Base-by-base conservation (phyloP, 2,113 vertebrate species). In the Salvator merianae region DNA sequence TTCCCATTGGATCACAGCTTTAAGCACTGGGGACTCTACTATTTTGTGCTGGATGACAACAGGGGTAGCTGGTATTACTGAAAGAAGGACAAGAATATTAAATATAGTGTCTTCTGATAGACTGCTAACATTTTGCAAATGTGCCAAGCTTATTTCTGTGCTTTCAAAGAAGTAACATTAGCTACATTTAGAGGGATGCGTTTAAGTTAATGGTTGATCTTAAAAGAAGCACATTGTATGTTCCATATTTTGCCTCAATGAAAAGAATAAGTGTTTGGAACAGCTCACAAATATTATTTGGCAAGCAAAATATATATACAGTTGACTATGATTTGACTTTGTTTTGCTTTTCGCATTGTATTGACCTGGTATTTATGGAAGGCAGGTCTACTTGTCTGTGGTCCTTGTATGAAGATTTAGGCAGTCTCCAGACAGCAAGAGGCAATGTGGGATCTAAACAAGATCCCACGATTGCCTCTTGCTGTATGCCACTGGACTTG, bases 21-120 rank as follows among this genome's bases (percentile, higher is more conserved):
- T 79, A 79, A 93, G 77, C 7, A 75, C 65, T 0, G 89, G 85
- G 0, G 62, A 68, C 7, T 91, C 93, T 0, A 73, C 26, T 0
- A 94, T 94, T 68, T 94, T 83, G 0, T 87, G 91, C 0, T 88
- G 55, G 0, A 40, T 50, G 18, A 89, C 83, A 70, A 84, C 8
- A 3, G 94, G 88, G 38, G 89, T 73, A 8, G 92, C 34, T 1
- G 96, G 96, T 9, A 96, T 87, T 89, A 95, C 96, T 97, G 90
- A 0, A 14, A 63, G 66, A 62, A 22, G 86, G 30, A 90, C 7
- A 73, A 68, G 62, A 82, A 77, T 34, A 83, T 53, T 73, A 55
- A 55, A 55, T 50, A 85, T 32, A 84, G 76, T 83, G 50, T 9
- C 81, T 71, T 22, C 32, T 32, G 66, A 81, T 62, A 40, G 36